These are phyloP conservation scores for Parauchenoglanis punctatus DNA, from an alignment of 2,797 vertebrate species.

Conservation along the genomic window DNA sequence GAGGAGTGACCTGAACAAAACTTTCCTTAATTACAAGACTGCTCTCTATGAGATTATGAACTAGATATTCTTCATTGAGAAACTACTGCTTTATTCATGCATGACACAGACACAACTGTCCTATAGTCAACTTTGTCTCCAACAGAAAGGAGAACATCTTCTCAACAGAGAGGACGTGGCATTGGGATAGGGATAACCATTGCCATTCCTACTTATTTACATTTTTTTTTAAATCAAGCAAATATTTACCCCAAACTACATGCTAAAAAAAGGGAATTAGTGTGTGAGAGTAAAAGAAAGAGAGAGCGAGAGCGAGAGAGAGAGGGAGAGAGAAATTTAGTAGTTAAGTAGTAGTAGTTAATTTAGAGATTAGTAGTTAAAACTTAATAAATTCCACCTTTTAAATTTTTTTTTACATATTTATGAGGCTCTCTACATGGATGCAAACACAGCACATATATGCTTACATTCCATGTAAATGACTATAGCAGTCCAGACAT, in stretches of 20 bases:
- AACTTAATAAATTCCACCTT: not conserved
- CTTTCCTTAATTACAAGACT: not conserved
- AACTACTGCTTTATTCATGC: not conserved
- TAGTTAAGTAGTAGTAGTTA: too few relatives aligned
- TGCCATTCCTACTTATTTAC: not conserved
- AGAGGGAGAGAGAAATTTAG: conserved; percentile 1
- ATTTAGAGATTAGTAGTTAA: not conserved
- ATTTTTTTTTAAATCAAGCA: too few relatives aligned
- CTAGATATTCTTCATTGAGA: not conserved
- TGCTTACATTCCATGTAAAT: conserved; percentile 60
- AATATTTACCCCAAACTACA: not conserved
- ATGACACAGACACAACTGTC: not conserved
- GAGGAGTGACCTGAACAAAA: not conserved
- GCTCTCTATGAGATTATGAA: not conserved
- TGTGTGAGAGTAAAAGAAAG: too few relatives aligned
- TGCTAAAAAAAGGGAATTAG: too few relatives aligned
- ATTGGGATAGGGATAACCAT: not conserved
- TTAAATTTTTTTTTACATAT: not conserved
- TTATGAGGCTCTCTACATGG: not conserved
- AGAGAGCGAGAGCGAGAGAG: not conserved
- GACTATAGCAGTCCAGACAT: conserved; percentile 55
- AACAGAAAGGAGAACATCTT: not conserved
- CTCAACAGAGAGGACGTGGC: not conserved
- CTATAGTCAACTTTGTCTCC: not conserved
- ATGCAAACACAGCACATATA: conserved; percentile 29